These are phyloP conservation scores for Lampropteryx suffumata DNA, from an alignment of 2,888 invertebrate species.

Conservation along the genomic window DNA sequence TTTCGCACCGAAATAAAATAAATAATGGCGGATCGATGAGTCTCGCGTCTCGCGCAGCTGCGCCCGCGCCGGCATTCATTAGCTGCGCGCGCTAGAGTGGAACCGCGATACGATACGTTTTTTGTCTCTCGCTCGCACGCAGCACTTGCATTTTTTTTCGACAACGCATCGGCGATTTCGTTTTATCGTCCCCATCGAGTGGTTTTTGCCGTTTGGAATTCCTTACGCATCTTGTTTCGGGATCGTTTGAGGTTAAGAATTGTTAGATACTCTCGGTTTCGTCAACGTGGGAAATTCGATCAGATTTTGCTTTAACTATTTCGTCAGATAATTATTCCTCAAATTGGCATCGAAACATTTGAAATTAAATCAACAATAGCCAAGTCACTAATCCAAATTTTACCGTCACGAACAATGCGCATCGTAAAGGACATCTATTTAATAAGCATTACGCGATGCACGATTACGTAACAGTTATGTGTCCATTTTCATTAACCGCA, in stretches of 20 bases:
- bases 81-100: constrained; percentile 77
- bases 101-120: constrained; percentile 79
- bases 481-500: constrained; percentile 47
- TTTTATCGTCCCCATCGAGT: constrained; percentile 78
- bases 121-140: constrained; percentile 78
- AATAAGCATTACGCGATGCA: constrained; percentile 42
- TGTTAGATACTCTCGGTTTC: constrained; percentile 44
- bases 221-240: constrained; percentile 74
- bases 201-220: constrained; percentile 77
- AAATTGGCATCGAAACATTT: background rate
- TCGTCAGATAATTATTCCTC: background rate
- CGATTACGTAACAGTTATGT: constrained; percentile 42
- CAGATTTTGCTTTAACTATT: background rate
- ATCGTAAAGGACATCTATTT: constrained; percentile 43
- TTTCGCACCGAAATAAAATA: constrained; percentile 81
- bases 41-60: constrained; percentile 66
- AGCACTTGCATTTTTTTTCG: constrained; percentile 74
- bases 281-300: constrained; percentile 43
- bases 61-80: constrained; percentile 73
- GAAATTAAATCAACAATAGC: background rate
- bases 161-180: constrained; percentile 79
- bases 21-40: constrained; percentile 73
- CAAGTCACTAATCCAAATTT: constrained; percentile 7
- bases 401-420: constrained; percentile 12
- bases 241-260: constrained; percentile 56